Evolutionary conservation across 2,888 invertebrate species (phyloP).

Genomic region (Troides helena): DNA sequence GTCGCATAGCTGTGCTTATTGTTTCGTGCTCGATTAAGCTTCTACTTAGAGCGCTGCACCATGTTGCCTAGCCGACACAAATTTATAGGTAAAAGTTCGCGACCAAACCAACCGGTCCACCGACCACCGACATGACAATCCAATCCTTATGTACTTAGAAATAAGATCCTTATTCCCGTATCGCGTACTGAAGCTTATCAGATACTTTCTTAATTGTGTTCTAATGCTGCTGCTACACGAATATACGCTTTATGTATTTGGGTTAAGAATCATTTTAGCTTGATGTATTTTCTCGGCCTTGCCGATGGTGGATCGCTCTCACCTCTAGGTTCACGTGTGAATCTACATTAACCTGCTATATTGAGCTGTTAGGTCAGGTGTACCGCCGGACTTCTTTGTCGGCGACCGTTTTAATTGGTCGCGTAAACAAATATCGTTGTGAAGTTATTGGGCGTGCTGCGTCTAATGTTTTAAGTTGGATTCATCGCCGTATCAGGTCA

Average conservation of each 20-base stretch:
- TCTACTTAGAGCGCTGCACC: constrained; percentile 66
- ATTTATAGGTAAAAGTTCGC: constrained; percentile 81
- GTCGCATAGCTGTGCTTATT: constrained; percentile 15
- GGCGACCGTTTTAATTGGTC: constrained; percentile 64
- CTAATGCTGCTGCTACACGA: constrained; percentile 56
- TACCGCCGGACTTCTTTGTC: constrained; percentile 40
- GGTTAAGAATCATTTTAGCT: constrained; percentile 59
- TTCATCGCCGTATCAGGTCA: constrained; percentile 62
- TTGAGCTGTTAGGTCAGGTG: constrained; percentile 66
- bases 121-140: constrained; percentile 44
- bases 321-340: constrained; percentile 77
- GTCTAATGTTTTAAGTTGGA: constrained; percentile 67
- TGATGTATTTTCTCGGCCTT: constrained; percentile 68
- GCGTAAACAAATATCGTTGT: constrained; percentile 59
- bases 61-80: constrained; percentile 73
- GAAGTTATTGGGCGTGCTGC: constrained; percentile 67
- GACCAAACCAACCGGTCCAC: constrained; percentile 73
- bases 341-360: constrained; percentile 74
- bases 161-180: constrained; percentile 56
- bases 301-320: constrained; percentile 77
- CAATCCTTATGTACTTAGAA: constrained; percentile 47
- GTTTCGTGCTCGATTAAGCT: constrained; percentile 40
- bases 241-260: constrained; percentile 65
- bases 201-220: constrained; percentile 79
- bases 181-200: constrained; percentile 55